A percentile compares a stretch with the other conserved stretches of the same genome.
phyloP scores from a whole-genome alignment of 1,140 invertebrate species.

The Diorhabda elongata region DNA sequence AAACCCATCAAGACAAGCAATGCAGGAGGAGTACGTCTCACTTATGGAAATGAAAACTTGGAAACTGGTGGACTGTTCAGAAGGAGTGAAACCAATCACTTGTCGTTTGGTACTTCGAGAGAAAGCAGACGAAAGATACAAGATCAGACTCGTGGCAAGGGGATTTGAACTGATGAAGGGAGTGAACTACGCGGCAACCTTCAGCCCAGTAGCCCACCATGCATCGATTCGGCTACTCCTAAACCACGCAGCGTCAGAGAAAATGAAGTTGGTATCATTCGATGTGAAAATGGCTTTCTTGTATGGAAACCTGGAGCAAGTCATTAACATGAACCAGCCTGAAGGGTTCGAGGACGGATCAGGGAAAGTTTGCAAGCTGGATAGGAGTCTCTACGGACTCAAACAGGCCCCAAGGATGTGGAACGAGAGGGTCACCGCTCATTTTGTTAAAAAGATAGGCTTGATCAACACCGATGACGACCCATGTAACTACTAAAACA shows the following conservation, averaged over 20 bases:
- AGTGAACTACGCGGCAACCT: not conserved
- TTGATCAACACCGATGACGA: no score
- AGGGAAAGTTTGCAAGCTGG: slow-evolving; percentile 39
- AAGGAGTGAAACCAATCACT: not conserved
- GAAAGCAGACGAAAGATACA: not conserved
- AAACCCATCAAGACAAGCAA: not conserved
- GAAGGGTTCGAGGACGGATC: slow-evolving; percentile 9
- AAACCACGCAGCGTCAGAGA: no score
- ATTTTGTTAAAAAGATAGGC: no score
- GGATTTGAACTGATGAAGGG: not conserved
- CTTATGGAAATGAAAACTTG: not conserved
- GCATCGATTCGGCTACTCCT: not conserved
- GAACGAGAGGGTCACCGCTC: slow-evolving; percentile 25
- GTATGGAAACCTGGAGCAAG: no score
- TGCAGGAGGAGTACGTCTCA: not conserved
- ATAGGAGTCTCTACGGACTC: slow-evolving; percentile 45
- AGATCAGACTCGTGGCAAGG: not conserved
- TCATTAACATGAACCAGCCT: not conserved
- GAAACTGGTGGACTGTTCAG: not conserved
- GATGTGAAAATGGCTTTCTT: no score
- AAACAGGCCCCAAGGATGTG: slow-evolving; percentile 41
- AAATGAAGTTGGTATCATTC: no score
- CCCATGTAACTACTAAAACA: no score
- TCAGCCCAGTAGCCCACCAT: not conserved
- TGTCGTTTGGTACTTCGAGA: not conserved